phyloP scores from a whole-genome alignment of 2,888 invertebrate species.

The Lycocerus yunnanus region DNA sequence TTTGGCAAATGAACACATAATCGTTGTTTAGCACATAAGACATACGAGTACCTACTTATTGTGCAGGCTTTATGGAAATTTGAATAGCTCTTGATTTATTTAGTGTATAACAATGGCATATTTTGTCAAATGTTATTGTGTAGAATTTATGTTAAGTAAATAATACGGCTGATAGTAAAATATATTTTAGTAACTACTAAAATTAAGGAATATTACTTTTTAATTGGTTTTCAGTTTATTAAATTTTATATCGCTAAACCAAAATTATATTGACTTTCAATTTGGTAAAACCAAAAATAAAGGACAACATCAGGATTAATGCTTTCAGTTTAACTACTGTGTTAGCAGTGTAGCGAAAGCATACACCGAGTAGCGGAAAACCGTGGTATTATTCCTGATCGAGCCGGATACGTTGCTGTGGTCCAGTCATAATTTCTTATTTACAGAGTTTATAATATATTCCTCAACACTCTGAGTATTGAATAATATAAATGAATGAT shows the following conservation, averaged over 20 bases:
- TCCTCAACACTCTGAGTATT: too few species aligned
- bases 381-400: too few species aligned
- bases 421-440: too few species aligned
- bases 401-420: too few species aligned
- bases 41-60: background rate
- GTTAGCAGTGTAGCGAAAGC: too few species aligned
- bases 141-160: background rate
- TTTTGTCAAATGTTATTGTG: conserved; percentile 2
- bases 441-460: too few species aligned
- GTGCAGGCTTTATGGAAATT: background rate
- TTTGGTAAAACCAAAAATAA: background rate
- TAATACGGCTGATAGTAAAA: background rate
- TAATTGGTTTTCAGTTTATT: background rate
- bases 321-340: background rate
- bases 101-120: background rate
- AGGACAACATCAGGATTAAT: background rate
- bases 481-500: too few species aligned
- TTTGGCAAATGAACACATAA: background rate
- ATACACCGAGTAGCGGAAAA: too few species aligned
- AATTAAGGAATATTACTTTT: background rate
- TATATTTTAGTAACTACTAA: background rate
- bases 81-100: conserved; percentile 4
- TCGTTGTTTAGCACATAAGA: background rate
- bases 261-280: background rate
- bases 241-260: background rate